Evolutionary conservation across 2,888 invertebrate species (phyloP), one percentile per base, ranked within the genome.

Genomic region (Pycnomerus fuliginosus): DNA sequence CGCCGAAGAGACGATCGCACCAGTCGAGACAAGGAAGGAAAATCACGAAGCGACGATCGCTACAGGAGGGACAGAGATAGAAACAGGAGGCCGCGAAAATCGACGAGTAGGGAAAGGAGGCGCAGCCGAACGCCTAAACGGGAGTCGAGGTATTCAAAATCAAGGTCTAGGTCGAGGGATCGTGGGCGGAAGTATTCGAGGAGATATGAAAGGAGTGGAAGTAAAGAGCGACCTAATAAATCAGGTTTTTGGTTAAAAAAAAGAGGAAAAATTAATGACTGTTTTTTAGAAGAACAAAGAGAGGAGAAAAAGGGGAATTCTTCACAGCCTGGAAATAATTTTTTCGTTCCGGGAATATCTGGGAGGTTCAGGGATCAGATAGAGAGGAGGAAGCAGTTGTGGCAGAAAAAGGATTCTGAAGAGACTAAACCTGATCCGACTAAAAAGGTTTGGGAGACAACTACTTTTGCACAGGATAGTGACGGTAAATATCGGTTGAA

Each of bases 351-450:
- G 0, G 71, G 72, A 1, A 68, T 71, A 15, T 70, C 70, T 24
- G 82, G 85, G 48, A 88, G 89, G 64, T 89, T 93, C 66, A 83
- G 90, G 3, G 88, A 93, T 57, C 91, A 90, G 72, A 84, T 94
- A 50, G 90, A 95, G 67, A 93, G 95, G 69, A 80, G 95, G 35
- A 95, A 95, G 73, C 75, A 94, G 35, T 74, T 97, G 12, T 97
- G 97, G 95, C 84, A 87, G 2, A 84, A 86, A 61, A 90, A 89
- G 72, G 84, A 77, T 36, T 45, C 49, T 12, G 53, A 36, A 8
- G 15, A 14, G 5, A 31, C 17, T 10, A 28, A 33, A 13, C 32
- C 16, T 24, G 23, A 23, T 11, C 30, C 30, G 3, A 52, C 47
- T 55, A n/a, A 61, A 3, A 67, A 66, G 52, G 64, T 71, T 49